Evolutionary conservation across 92 coral and sea anemone species (phyloP), one percentile per base, ranked within the genome.

Genomic region (Metridium senile): DNA sequence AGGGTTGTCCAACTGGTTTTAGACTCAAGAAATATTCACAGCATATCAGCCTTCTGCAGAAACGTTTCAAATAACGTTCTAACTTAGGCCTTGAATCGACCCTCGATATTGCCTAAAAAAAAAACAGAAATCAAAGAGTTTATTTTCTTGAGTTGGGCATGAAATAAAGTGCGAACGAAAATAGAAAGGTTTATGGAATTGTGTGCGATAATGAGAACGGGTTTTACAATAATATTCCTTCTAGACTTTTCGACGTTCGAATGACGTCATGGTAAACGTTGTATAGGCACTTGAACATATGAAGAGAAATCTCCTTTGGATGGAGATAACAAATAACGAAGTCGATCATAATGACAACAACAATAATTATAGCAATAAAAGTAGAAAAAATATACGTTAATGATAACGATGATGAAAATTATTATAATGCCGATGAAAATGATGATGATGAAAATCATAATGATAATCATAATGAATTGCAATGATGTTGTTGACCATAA

Each of bases 21-120:
- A 96, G 71, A 71, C 98, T 96, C 69, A 96, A 70, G 75, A 96
- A 96, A 68, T 87, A 96, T 72, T 96, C 99, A 74, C 99, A 96
- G 45, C 99, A 96, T 59, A 96, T 91, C 18, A 96, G 88, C 4
- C 99, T 95, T 58, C 99, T 90, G 58, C 99, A 96, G 76, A 96
- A 96, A 31, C 99, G 90, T 72, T 96, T 96, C 11, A 96, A 80
- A 81, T 96, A 96, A 26, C 99, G 93, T 70, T 96, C 99, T 34
- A 96, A 74, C 79, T 96, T 96, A 3, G 99, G 99, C 9, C 99
- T 85, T 32, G 99, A 96, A 58, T 96, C 99, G 58, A 96, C 97
- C 33, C 99, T 87, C 21, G 99, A 96, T 59, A 96, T 96, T 17
- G 97, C 97, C 99, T 96, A 67, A 61, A 74, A 66, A 22, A 11